Conservation (phyloP, 2,113 vertebrate genomes). For the Crotalus helleri region DNA sequence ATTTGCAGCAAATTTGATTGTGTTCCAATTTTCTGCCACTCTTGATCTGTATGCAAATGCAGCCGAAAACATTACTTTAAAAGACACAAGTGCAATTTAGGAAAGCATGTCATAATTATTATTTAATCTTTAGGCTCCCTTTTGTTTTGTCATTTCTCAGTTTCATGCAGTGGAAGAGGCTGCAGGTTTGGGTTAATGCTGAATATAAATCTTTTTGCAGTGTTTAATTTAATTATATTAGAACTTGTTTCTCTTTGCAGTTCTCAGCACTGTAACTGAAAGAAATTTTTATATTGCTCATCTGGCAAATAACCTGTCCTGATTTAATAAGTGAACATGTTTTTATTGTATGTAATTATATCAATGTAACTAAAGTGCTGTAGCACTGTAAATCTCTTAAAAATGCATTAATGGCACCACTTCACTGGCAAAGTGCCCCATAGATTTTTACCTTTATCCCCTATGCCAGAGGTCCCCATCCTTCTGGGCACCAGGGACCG, state of each 20-base stretch:
- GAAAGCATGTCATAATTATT: slow-evolving; percentile 43
- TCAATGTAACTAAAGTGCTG: slow-evolving; percentile 2
- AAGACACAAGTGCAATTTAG: slow-evolving; percentile 35
- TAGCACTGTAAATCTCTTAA: slow-evolving; percentile 8
- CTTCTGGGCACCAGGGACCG: too few species aligned
- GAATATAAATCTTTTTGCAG: slow-evolving; percentile 35
- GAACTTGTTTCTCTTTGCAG: slow-evolving; percentile 43
- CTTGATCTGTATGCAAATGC: slow-evolving; percentile 48
- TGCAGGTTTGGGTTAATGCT: slow-evolving; percentile 55
- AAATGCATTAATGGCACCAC: background rate
- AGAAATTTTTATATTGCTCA: slow-evolving; percentile 36
- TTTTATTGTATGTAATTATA: slow-evolving; percentile 11
- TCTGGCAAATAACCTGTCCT: slow-evolving; percentile 29
- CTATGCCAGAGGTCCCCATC: too few species aligned
- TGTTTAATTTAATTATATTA: slow-evolving; percentile 45
- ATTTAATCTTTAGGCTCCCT: slow-evolving; percentile 49
- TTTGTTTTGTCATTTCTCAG: slow-evolving; percentile 25
- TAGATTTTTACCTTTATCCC: slow-evolving; percentile 11
- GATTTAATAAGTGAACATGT: background rate
- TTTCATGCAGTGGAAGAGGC: slow-evolving; percentile 49
- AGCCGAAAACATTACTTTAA: slow-evolving; percentile 17
- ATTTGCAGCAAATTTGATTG: slow-evolving; percentile 42
- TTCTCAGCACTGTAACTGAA: slow-evolving; percentile 43
- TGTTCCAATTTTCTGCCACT: slow-evolving; percentile 44
- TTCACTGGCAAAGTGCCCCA: background rate